Evolutionary conservation across 1,140 invertebrate species (phyloP).

Genomic region (Holotrichia oblita): DNA sequence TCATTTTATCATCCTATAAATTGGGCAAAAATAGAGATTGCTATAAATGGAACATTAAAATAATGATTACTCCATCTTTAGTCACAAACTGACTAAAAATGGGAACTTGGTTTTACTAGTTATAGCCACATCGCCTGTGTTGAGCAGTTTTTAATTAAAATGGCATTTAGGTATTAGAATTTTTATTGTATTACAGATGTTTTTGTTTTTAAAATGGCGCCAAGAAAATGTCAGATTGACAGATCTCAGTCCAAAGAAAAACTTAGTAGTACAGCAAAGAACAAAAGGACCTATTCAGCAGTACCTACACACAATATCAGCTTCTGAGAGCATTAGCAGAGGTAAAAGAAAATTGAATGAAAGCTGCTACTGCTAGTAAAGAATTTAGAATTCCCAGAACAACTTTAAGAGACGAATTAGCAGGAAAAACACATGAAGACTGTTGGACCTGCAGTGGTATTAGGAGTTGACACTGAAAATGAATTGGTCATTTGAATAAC

Average conservation of each 20-base stretch:
- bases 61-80: not conserved
- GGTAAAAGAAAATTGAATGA: too few species aligned
- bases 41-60: too few species aligned
- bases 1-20: too few species aligned
- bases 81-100: not conserved
- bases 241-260: not conserved
- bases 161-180: not conserved
- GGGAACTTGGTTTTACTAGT: slow-evolving; percentile 4
- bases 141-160: slow-evolving; percentile 7
- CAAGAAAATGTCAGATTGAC: not conserved
- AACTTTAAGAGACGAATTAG: too few species aligned
- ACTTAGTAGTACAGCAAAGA: not conserved
- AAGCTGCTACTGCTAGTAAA: too few species aligned
- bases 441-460: too few species aligned
- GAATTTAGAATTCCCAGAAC: too few species aligned
- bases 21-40: too few species aligned
- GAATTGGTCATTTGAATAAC: too few species aligned
- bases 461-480: too few species aligned
- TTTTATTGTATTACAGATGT: not conserved
- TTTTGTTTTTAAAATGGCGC: not conserved
- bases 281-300: not conserved
- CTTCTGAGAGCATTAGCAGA: too few species aligned
- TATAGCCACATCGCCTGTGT: not conserved
- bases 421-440: too few species aligned
- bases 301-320: not conserved